Evolutionary conservation across 2,113 vertebrate species (phyloP).

Genomic region (Gymnarchus niloticus): DNA sequence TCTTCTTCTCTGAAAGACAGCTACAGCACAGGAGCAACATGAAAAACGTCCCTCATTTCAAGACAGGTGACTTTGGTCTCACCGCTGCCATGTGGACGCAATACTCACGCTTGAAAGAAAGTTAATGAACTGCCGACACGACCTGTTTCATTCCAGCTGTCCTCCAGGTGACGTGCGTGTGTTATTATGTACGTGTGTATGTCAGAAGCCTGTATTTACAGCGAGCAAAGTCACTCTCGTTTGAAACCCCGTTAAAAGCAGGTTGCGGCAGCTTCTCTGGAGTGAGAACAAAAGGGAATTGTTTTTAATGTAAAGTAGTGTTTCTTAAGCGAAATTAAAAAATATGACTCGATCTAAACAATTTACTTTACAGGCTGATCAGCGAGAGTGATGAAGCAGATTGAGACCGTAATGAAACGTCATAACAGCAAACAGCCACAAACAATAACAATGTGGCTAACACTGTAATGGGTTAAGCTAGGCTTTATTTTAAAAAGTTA

Average conservation of each 20-base stretch:
- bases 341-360: not conserved
- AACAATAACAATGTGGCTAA: not conserved
- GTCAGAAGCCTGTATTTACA: not conserved
- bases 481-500: not conserved
- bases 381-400: slow-evolving; percentile 9
- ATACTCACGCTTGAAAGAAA: not conserved
- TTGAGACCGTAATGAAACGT: not conserved
- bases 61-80: not conserved
- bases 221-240: not conserved
- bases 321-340: slow-evolving; percentile 14
- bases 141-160: not conserved
- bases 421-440: not conserved
- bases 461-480: not conserved
- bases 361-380: slow-evolving; percentile 17
- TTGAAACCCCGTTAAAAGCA: not conserved
- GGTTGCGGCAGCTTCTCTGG: not conserved
- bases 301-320: not conserved
- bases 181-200: not conserved
- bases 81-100: not conserved
- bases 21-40: not conserved
- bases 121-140: not conserved
- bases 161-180: not conserved
- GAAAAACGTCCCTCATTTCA: not conserved
- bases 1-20: not conserved
- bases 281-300: not conserved